phyloP scores from a whole-genome alignment of 2,113 vertebrate species.

The Phaetusa simplex region DNA sequence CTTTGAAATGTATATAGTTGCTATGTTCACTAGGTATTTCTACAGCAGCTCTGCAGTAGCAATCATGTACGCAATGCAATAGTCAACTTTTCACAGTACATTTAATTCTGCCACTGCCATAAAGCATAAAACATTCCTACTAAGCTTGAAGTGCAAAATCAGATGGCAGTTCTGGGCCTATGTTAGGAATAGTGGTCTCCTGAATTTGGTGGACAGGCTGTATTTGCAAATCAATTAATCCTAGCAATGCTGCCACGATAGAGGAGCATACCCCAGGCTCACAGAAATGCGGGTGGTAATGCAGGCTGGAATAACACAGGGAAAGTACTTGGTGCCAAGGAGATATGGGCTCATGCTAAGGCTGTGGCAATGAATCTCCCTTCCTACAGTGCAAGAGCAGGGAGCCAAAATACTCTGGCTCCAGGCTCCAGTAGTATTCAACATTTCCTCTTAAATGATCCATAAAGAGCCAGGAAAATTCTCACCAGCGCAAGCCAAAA shows the following conservation, averaged over 20 bases:
- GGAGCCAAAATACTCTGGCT: constrained; percentile 46
- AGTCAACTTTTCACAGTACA: not conserved
- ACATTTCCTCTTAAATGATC: constrained; percentile 55
- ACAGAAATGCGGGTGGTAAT: not conserved
- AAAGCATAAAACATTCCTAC: not conserved
- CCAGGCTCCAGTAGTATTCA: constrained; percentile 1
- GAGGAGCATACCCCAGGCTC: not conserved
- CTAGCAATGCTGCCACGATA: not conserved
- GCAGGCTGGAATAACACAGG: not conserved
- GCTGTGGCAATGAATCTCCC: not conserved
- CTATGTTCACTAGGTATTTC: not conserved
- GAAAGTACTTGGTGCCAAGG: not conserved
- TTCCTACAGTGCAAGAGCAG: not conserved
- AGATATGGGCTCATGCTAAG: not conserved
- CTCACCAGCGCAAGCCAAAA: not conserved
- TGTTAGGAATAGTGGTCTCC: not conserved
- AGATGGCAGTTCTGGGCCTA: not conserved
- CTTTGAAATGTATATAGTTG: not conserved
- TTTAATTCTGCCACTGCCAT: not conserved
- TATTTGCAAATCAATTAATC: not conserved
- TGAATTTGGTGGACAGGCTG: not conserved
- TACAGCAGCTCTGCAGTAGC: not conserved
- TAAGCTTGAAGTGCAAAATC: not conserved
- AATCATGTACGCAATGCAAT: not conserved
- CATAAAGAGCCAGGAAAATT: constrained; percentile 43